phyloP scores from a whole-genome alignment of 1,140 invertebrate species.

The Pachypeltis micranthus region DNA sequence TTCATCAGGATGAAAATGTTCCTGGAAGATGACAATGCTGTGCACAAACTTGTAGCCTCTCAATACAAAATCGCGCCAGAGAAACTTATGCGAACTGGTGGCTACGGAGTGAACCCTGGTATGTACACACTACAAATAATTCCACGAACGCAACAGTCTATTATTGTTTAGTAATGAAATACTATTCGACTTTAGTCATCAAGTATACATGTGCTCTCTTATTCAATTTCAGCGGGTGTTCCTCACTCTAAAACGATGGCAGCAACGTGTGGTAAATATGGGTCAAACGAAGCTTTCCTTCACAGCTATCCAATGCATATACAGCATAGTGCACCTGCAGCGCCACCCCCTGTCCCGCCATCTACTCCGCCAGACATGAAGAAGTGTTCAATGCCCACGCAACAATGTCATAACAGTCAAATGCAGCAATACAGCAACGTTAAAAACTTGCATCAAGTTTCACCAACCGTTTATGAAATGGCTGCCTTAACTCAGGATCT shows the following conservation, averaged over 20 bases:
- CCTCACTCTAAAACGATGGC: slow-evolving; percentile 19
- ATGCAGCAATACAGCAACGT: slow-evolving; percentile 50
- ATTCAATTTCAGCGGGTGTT: slow-evolving; percentile 16
- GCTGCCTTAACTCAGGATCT: slow-evolving; percentile 90
- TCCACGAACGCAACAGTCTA: no score
- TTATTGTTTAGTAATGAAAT: no score
- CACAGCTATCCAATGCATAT: slow-evolving; percentile 18
- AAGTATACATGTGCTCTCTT: neutral
- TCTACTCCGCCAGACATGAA: slow-evolving; percentile 32
- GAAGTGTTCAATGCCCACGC: slow-evolving; percentile 19
- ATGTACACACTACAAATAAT: no score
- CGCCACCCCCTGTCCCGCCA: slow-evolving; percentile 36
- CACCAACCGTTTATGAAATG: slow-evolving; percentile 87
- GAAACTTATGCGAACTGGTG: slow-evolving; percentile 86
- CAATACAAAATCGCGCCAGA: slow-evolving; percentile 97
- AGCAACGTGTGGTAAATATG: slow-evolving; percentile 19
- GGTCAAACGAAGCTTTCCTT: slow-evolving; percentile 13
- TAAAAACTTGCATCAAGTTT: slow-evolving; percentile 60
- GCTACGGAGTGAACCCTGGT: slow-evolving; percentile 74
- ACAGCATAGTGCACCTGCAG: slow-evolving; percentile 23
- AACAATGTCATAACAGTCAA: slow-evolving; percentile 44
- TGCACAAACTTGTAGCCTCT: slow-evolving; percentile 88
- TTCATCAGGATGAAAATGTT: slow-evolving; percentile 99
- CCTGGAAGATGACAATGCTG: slow-evolving; percentile 90
- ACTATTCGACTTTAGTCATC: no score